phyloP scores from a whole-genome alignment of 2,797 vertebrate genomes.

The Sciurus carolinensis region DNA sequence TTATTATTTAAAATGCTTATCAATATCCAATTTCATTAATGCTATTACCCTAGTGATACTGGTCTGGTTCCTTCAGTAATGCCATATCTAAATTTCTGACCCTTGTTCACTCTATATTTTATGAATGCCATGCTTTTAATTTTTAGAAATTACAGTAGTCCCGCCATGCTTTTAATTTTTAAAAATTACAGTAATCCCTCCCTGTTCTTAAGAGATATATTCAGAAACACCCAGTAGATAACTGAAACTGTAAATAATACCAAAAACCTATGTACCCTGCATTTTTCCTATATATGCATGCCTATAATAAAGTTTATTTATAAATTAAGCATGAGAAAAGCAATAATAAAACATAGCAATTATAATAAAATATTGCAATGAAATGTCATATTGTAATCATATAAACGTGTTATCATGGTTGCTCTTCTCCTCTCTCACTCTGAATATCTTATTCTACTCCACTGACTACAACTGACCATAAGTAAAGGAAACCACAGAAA shows the following conservation, averaged over 20 bases:
- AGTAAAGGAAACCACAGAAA: background rate
- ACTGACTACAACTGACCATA: background rate
- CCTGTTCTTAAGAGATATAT: no score
- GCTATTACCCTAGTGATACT: background rate
- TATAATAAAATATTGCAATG: background rate
- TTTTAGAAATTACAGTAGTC: background rate
- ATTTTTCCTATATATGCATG: background rate
- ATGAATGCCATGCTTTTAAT: constrained; percentile 7
- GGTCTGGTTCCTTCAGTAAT: background rate
- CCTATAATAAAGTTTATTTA: background rate
- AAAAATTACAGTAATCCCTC: background rate
- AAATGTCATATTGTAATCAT: background rate
- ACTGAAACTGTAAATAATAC: background rate
- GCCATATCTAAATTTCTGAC: background rate
- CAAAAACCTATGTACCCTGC: background rate
- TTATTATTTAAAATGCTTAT: constrained; percentile 9
- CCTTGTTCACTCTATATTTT: background rate
- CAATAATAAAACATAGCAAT: background rate
- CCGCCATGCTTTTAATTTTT: background rate
- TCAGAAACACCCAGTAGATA: background rate
- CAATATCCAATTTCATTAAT: background rate
- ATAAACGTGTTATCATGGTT: background rate
- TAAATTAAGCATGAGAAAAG: background rate
- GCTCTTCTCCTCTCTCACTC: background rate
- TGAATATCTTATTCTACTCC: background rate